Base-by-base conservation (phyloP, 2,888 invertebrate species). In the Drosophila testacea region DNA sequence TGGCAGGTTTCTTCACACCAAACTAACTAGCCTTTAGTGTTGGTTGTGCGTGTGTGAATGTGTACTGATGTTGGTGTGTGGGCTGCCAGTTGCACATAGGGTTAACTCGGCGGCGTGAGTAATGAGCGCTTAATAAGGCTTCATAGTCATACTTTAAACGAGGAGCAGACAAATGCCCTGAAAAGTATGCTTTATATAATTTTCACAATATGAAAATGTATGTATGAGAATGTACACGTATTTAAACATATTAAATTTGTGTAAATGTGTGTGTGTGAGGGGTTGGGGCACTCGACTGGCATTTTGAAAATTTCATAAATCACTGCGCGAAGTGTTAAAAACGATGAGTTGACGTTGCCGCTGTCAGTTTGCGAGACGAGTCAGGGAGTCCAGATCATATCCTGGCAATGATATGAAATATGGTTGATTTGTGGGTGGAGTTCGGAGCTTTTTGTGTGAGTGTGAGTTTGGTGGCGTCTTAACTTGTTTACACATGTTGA, bases 401-500 rank as follows among this genome's bases (percentile, higher is more conserved):
- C 77, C 77, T 76, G 72, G 41, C 41, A 44, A 56, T 62, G 62
- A 67, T 55, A 67, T 64, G 54, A 62, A 39, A 62, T 67, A 62
- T 64, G 48, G 63, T 46, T 52, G 59, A 50, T 27, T 11, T 10
- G 34, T 13, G 11, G 39, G 16, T n/a, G n/a, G 52, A 16, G 11
- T 34, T 16, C 10, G n/a, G 52, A 32, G 42, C 9, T 38, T 27
- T 27, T 5, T 6, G 9, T 7, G 5, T 32, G n/a, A 7, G 7
- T 22, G 59, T 42, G 10, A 27, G 27, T 28, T 11, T 54, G 66
- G 4, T 61, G 60, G 48, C 71, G 51, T 71, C 83, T 70, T 64
- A 67, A 64, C 77, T 72, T 86, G 78, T 85, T 85, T 86, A 88
- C 88, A 88, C 86, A 86, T 85, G 86, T 85, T 81, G 73, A 70